phyloP scores from a whole-genome alignment of 2,113 vertebrate species.

The Xiphias gladius region DNA sequence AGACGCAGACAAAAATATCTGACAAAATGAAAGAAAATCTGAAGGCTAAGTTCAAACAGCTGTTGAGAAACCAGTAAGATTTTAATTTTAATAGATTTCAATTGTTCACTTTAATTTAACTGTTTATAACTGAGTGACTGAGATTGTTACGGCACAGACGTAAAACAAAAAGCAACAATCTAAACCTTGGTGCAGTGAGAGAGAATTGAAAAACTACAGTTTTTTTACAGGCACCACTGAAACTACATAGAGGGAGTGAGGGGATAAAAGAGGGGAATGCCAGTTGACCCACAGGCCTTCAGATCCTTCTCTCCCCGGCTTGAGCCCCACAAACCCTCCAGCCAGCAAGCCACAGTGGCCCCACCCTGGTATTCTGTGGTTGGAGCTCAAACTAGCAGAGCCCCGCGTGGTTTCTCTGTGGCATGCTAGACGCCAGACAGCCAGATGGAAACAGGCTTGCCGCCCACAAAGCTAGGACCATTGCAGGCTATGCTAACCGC shows the following conservation, averaged over 20 bases:
- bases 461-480: constrained; percentile 71
- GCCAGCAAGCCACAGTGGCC: constrained; percentile 57
- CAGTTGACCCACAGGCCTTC: constrained; percentile 28
- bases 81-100: neutral
- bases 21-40: neutral
- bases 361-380: constrained; percentile 80
- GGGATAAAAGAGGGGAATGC: constrained; percentile 15
- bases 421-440: constrained; percentile 77
- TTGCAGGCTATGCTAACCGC: constrained; percentile 72
- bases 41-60: neutral
- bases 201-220: constrained; percentile 16
- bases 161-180: neutral
- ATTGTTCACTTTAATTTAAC: neutral
- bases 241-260: neutral
- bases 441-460: constrained; percentile 77
- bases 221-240: neutral
- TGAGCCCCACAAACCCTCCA: constrained; percentile 30
- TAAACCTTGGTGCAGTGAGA: neutral
- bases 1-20: neutral
- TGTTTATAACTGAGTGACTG: neutral
- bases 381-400: constrained; percentile 53
- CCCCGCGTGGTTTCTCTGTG: constrained; percentile 74
- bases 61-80: neutral
- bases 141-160: neutral
- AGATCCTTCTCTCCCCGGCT: constrained; percentile 24